Evolutionary conservation across 2,888 invertebrate genomes (phyloP), one percentile per base, ranked within the genome.

Genomic region (Stenolophus ochropezus): DNA sequence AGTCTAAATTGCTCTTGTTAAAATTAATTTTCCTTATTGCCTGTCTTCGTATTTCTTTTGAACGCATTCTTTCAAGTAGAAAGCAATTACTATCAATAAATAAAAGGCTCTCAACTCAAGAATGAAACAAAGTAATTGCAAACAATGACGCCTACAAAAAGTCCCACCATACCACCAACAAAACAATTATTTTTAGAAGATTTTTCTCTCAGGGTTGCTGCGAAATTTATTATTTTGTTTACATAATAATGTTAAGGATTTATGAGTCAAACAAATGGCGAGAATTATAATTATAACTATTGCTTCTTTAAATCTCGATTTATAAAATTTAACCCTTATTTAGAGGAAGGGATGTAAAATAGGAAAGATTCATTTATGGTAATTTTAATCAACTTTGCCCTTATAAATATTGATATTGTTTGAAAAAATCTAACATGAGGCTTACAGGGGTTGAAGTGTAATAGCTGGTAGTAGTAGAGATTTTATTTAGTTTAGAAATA

Each of bases 61-160:
- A 25, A 20, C 23, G 61, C 14, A 11, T 21, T 18, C 21, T 21
- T 21, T 58, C 58, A 58, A 58, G 25, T 61, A 23, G 21, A 61
- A 61, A 61, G 25, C 61, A 61, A 61, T 61, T 61, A 61, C 61
- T 23, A 61, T 61, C 61, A 61, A 23, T 61, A n/a, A 21, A 61
- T 61, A 61, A 49, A 53, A 23, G 61, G 25, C 61, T 25, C 61
- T 61, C 23, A 61, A 25, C 61, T 61, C n/a, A 61, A 11, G 61
- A 61, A 61, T 14, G 21, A 61, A 61, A 21, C 61, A n/a, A 61
- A 61, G 25, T 61, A 61, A 61, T 61, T 61, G 61, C n/a, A 61
- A 23, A 14, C 61, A 61, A 61, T 25, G 61, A 14, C 23, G 11
- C 23, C 61, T 25, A 4, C 18, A 56, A 56, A 56, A 6, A 56